Percentiles rank a stretch among this genome's conserved stretches.
Conservation (phyloP, 2,797 vertebrate genomes). For the Poecilia wingei region DNA sequence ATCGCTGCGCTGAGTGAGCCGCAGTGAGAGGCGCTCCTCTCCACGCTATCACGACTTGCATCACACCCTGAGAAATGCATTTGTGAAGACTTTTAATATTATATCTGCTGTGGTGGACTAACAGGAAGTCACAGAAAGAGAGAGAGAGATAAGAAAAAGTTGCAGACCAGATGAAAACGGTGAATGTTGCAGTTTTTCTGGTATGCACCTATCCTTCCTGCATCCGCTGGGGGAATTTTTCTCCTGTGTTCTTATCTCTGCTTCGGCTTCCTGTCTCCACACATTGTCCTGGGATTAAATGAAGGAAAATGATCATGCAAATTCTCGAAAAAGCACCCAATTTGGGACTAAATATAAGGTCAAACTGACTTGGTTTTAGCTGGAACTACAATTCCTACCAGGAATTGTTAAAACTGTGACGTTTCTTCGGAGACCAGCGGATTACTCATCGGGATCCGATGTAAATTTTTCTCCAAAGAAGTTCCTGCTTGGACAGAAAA, state of each 20-base stretch:
- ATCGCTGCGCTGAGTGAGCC: background rate
- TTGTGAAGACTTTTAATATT: background rate
- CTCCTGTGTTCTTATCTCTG: conserved; percentile 4
- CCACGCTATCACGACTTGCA: background rate
- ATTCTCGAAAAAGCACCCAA: background rate
- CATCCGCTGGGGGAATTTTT: conserved; percentile 23
- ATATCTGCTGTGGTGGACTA: background rate
- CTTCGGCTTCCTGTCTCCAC: conserved; percentile 10
- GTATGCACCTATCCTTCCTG: conserved; percentile 24
- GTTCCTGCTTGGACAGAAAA: background rate
- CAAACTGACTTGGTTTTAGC: background rate
- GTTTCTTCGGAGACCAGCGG: background rate
- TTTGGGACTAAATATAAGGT: background rate
- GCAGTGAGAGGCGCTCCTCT: background rate
- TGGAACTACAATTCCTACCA: background rate
- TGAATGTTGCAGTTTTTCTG: conserved; percentile 8
- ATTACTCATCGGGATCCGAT: background rate
- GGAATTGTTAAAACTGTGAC: background rate
- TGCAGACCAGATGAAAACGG: background rate
- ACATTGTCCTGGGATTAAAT: conserved; percentile 4
- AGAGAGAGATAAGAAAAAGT: background rate
- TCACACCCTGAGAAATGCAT: background rate
- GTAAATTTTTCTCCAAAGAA: background rate
- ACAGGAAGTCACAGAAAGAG: background rate
- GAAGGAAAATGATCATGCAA: background rate